phyloP scores from a whole-genome alignment of 1,140 invertebrate genomes.

The Macrobrachium nipponense region DNA sequence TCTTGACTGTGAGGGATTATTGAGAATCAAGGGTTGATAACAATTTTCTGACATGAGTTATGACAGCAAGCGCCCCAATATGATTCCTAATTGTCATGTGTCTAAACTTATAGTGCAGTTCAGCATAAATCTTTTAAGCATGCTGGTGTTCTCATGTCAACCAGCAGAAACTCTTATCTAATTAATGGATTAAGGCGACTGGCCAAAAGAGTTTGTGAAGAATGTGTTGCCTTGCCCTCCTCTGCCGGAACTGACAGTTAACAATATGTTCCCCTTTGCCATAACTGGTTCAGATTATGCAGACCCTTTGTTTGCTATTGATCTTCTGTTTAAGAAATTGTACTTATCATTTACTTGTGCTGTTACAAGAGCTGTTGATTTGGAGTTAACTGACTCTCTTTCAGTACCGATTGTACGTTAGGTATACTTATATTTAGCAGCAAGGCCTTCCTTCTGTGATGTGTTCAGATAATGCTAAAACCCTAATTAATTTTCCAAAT shows the following conservation, averaged over 20 bases:
- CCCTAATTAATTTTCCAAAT: conserved; percentile 21
- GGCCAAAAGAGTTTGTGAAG: neutral
- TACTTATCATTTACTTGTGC: conserved; percentile 36
- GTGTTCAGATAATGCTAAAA: conserved; percentile 48
- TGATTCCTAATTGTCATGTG: too few species aligned
- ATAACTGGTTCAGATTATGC: too few species aligned
- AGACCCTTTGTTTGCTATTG: conserved; percentile 7
- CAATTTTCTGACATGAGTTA: neutral
- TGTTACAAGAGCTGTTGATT: conserved; percentile 31
- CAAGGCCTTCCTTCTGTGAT: conserved; percentile 32
- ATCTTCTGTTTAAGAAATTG: conserved; percentile 24
- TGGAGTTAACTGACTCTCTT: conserved; percentile 20
- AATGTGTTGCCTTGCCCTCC: conserved; percentile 10
- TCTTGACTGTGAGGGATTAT: too few species aligned
- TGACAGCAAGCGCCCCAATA: too few species aligned
- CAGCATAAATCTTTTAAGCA: too few species aligned
- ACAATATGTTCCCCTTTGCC: conserved; percentile 24
- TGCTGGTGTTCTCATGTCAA: too few species aligned
- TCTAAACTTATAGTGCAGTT: too few species aligned
- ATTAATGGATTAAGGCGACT: neutral
- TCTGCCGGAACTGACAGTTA: conserved; percentile 25
- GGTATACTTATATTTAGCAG: conserved; percentile 24
- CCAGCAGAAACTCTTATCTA: neutral
- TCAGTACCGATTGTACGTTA: conserved; percentile 19
- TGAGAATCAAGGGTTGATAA: neutral